phyloP scores from a whole-genome alignment of 2,888 invertebrate genomes.

The Resseliella maxima region DNA sequence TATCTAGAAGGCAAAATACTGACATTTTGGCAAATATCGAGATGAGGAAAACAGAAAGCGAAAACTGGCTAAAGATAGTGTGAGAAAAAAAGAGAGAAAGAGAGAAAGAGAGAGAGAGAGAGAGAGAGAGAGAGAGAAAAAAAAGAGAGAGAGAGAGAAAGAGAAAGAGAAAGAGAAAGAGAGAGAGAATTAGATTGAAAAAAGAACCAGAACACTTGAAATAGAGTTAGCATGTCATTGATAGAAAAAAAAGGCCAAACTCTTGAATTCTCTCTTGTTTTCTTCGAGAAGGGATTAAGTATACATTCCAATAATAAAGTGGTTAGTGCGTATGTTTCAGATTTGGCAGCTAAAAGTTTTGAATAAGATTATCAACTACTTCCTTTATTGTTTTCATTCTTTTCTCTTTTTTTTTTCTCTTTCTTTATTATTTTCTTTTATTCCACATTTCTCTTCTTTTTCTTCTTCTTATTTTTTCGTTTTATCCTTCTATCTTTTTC shows the following conservation, averaged over 20 bases:
- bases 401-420: not conserved
- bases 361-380: slow-evolving; percentile 46
- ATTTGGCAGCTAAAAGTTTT: slow-evolving; percentile 13
- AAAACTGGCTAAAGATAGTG: not conserved
- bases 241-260: not conserved
- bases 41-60: not conserved
- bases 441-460: not conserved
- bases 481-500: no score
- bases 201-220: not conserved
- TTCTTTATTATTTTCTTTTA: not conserved
- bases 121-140: not conserved
- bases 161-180: not conserved
- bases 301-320: slow-evolving; percentile 28
- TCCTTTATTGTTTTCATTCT: not conserved
- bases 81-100: not conserved
- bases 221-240: no score
- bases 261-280: not conserved
- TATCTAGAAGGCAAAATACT: not conserved
- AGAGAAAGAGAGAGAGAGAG: not conserved
- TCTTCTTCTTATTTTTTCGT: not conserved
- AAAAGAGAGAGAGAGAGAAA: no score
- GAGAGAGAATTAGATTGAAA: not conserved
- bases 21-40: not conserved
- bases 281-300: slow-evolving; percentile 5
- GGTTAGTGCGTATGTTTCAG: not conserved